phyloP scores from a whole-genome alignment of 1,140 invertebrate species.

The Drosophila lowei region DNA sequence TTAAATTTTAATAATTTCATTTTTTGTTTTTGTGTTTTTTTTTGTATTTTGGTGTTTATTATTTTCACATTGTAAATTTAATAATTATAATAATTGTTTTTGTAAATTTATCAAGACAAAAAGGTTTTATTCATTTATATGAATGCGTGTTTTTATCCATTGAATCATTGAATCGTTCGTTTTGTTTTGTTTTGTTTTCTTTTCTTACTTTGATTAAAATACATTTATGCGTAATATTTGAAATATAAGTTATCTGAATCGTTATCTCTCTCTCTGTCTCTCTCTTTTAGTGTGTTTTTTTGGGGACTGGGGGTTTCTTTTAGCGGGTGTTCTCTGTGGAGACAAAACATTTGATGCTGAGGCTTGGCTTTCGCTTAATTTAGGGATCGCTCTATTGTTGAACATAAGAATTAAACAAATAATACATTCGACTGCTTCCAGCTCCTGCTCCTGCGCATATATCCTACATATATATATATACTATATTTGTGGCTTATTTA shows the following conservation, averaged over 20 bases:
- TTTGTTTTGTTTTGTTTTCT: background rate
- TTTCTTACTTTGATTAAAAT: conserved; percentile 81
- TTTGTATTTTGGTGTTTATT: conserved; percentile 43
- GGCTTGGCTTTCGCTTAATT: conserved; percentile 48
- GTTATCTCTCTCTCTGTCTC: conserved; percentile 16
- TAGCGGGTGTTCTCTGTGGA: conserved; percentile 37
- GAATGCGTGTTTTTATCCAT: conserved; percentile 40
- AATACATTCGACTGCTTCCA: too few relatives aligned
- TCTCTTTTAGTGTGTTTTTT: conserved; percentile 35
- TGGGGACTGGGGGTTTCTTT: conserved; percentile 38
- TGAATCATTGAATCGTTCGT: conserved; percentile 24
- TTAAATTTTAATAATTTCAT: conserved; percentile 74
- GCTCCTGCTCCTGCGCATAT: conserved; percentile 26
- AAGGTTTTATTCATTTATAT: conserved; percentile 67
- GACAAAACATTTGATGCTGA: conserved; percentile 69
- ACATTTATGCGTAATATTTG: conserved; percentile 82
- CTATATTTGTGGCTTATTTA: conserved; percentile 43
- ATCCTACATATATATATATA: background rate
- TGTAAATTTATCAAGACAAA: conserved; percentile 83
- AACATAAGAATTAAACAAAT: conserved; percentile 64
- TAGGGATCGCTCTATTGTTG: conserved; percentile 30
- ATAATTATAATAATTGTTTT: conserved; percentile 80
- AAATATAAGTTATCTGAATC: conserved; percentile 78
- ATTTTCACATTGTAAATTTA: conserved; percentile 81
- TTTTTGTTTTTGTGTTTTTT: conserved; percentile 49